Conservation (phyloP, 2,113 vertebrate genomes). For the Channa argus region DNA sequence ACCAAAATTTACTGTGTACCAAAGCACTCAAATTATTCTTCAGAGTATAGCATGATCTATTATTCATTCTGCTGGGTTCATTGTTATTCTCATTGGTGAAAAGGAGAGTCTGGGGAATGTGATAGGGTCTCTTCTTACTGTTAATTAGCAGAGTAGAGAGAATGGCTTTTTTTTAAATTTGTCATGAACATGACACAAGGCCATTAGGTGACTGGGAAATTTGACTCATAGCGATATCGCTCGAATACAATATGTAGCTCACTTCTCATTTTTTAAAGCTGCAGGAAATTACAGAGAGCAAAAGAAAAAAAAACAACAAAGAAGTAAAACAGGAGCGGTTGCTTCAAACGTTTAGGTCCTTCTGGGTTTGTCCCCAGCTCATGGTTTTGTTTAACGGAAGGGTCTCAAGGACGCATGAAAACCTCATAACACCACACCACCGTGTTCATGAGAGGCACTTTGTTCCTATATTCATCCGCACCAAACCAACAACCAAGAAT, state of each 20-base stretch:
- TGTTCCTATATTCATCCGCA: slow-evolving; percentile 5
- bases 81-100: slow-evolving; percentile 75
- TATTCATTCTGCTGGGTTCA: slow-evolving; percentile 72
- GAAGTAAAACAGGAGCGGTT: not conserved
- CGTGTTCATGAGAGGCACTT: slow-evolving; percentile 1
- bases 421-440: slow-evolving; percentile 1
- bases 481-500: slow-evolving; percentile 22
- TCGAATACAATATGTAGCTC: slow-evolving; percentile 21
- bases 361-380: not conserved
- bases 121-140: slow-evolving; percentile 52
- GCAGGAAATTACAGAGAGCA: not conserved
- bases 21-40: slow-evolving; percentile 67
- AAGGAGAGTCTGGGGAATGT: slow-evolving; percentile 57
- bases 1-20: slow-evolving; percentile 52
- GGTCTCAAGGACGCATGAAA: slow-evolving; percentile 25
- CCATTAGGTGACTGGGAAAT: slow-evolving; percentile 55
- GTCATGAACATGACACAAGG: slow-evolving; percentile 64
- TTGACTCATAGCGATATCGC: slow-evolving; percentile 30
- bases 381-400: slow-evolving; percentile 28
- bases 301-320: not conserved
- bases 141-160: slow-evolving; percentile 67
- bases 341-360: slow-evolving; percentile 10
- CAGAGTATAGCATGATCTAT: slow-evolving; percentile 62
- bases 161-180: slow-evolving; percentile 44
- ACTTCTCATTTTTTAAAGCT: slow-evolving; percentile 20